phyloP scores from a whole-genome alignment of 2,888 invertebrate species.

The Scaptomyza caliginosa region DNA sequence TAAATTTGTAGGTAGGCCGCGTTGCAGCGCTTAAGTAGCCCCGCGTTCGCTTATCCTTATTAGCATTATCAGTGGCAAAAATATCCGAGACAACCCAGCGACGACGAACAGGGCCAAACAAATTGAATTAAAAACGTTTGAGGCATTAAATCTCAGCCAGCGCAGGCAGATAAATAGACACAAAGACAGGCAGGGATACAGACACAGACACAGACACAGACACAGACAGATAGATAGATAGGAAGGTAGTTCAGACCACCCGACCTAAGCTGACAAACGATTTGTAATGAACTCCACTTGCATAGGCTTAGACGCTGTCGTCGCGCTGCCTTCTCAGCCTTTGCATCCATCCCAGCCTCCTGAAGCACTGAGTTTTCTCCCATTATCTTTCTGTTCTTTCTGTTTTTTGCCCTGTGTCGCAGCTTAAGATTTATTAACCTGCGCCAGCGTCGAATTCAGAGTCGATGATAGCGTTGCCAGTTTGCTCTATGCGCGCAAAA shows the following conservation, averaged over 20 bases:
- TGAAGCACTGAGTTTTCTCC: conserved; percentile 23
- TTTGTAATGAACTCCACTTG: conserved; percentile 78
- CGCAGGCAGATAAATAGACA: background rate
- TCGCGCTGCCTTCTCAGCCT: conserved; percentile 15
- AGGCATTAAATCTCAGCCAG: conserved; percentile 71
- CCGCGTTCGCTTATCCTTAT: conserved; percentile 72
- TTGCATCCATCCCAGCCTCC: background rate
- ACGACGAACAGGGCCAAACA: conserved; percentile 52
- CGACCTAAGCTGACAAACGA: conserved; percentile 74
- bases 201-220: too few relatives aligned
- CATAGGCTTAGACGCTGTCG: conserved; percentile 61
- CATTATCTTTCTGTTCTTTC: conserved; percentile 33
- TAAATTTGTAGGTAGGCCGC: conserved; percentile 23
- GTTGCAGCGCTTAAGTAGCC: conserved; percentile 45
- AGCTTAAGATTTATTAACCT: conserved; percentile 80
- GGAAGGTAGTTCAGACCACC: conserved; percentile 1
- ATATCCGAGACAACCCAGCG: conserved; percentile 67
- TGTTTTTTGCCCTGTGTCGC: conserved; percentile 49
- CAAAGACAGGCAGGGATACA: background rate
- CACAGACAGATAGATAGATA: background rate
- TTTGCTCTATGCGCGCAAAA: conserved; percentile 19
- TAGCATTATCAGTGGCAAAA: conserved; percentile 76
- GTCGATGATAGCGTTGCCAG: conserved; percentile 35
- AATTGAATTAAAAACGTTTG: conserved; percentile 77
- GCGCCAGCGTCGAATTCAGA: conserved; percentile 34